These are phyloP conservation scores for Epinephelus moara DNA, from an alignment of 2,113 vertebrate genomes.

Conservation along the genomic window DNA sequence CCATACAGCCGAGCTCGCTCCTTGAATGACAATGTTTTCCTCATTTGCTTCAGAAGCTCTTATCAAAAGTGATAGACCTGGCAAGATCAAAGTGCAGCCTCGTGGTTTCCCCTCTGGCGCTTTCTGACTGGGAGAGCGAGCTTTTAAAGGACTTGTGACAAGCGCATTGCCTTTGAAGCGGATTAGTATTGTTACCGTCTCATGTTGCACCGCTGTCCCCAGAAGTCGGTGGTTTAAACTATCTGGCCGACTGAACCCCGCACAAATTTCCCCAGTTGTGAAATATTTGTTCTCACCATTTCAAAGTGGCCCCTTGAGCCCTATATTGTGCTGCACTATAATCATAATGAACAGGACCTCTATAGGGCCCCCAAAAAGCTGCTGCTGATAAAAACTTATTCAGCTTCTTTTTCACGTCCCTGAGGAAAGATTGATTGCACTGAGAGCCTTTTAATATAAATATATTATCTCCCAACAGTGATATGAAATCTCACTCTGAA, in stretches of 20 bases:
- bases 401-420: conserved; percentile 66
- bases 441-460: conserved; percentile 78
- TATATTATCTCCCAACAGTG: conserved; percentile 74
- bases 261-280: conserved; percentile 63
- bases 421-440: conserved; percentile 78
- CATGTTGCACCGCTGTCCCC: conserved; percentile 73
- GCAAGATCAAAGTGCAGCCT: conserved; percentile 79
- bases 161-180: conserved; percentile 77
- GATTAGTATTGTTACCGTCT: conserved; percentile 74
- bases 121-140: conserved; percentile 66
- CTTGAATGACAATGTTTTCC: conserved; percentile 72
- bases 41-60: conserved; percentile 67
- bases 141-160: conserved; percentile 78
- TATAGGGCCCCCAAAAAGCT: conserved; percentile 50
- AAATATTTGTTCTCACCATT: conserved; percentile 76
- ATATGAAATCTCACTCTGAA: conserved; percentile 75
- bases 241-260: conserved; percentile 38
- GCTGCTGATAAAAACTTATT: conserved; percentile 68
- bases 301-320: conserved; percentile 76
- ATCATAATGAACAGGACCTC: conserved; percentile 63
- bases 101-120: conserved; percentile 66
- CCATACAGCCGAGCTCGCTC: conserved; percentile 27
- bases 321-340: conserved; percentile 58
- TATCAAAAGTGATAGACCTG: conserved; percentile 75
- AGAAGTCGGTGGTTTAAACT: conserved; percentile 53